Evolutionary conservation across 1,140 invertebrate genomes (phyloP).

Genomic region (Cryptotermes secundus): DNA sequence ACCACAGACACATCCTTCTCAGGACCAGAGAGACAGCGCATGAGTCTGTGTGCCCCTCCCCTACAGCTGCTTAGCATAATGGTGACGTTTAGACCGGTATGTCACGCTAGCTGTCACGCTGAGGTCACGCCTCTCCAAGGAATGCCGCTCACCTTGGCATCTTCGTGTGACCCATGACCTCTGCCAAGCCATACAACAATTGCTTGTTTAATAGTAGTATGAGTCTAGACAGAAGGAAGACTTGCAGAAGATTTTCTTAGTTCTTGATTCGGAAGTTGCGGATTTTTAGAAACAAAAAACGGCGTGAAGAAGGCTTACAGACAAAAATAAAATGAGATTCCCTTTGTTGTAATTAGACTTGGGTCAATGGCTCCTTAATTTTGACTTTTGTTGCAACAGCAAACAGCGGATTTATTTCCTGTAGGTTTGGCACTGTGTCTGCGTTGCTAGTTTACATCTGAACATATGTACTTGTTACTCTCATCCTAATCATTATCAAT

Average conservation of each 20-base stretch:
- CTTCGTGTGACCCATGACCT: background rate
- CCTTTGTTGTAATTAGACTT: too few species aligned
- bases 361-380: too few species aligned
- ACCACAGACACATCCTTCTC: background rate
- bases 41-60: background rate
- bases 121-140: background rate
- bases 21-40: background rate
- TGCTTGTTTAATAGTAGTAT: background rate
- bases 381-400: too few species aligned
- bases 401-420: too few species aligned
- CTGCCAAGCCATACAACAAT: background rate
- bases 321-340: too few species aligned
- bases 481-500: too few species aligned
- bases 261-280: background rate
- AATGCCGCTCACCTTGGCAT: background rate
- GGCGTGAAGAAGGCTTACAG: too few species aligned
- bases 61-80: background rate
- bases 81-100: conserved; percentile 8
- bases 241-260: background rate
- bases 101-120: background rate
- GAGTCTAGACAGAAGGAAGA: background rate
- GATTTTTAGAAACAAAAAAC: too few species aligned
- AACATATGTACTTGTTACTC: too few species aligned
- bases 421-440: too few species aligned
- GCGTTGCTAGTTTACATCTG: too few species aligned